Conservation (phyloP, 1,140 invertebrate species). For the Spodoptera litura region DNA sequence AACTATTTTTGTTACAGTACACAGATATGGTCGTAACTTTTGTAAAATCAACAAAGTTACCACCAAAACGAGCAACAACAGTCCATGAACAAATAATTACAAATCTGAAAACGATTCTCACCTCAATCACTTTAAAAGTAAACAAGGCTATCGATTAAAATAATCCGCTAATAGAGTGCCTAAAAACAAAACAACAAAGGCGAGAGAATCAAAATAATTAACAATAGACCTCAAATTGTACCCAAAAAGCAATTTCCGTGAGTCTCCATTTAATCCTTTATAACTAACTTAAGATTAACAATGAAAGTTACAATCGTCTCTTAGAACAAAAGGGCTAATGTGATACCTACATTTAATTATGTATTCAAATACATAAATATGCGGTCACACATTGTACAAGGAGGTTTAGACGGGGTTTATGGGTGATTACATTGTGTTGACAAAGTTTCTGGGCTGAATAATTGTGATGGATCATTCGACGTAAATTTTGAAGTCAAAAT, state of each 20-base stretch:
- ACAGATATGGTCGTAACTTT: no score
- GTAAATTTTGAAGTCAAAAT: background rate
- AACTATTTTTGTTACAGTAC: no score
- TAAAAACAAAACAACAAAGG: background rate
- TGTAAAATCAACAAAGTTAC: no score
- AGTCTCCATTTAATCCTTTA: constrained; percentile 47
- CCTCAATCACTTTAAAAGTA: background rate
- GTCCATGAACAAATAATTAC: no score
- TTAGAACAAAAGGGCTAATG: constrained; percentile 13
- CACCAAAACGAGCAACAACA: no score
- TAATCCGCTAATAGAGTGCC: background rate
- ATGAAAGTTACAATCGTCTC: constrained; percentile 14
- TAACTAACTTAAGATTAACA: constrained; percentile 48
- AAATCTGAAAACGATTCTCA: no score
- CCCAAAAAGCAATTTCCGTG: constrained; percentile 48
- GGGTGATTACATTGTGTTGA: constrained; percentile 2
- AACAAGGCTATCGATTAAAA: background rate
- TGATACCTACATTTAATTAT: background rate
- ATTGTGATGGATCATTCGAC: constrained; percentile 25
- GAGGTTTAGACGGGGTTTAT: background rate
- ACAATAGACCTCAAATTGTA: constrained; percentile 4
- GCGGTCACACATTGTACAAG: background rate
- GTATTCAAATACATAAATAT: constrained; percentile 14
- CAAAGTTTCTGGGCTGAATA: constrained; percentile 10
- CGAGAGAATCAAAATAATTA: background rate